A percentile compares a stretch with the other conserved stretches of the same genome.
phyloP scores from a whole-genome alignment of 2,113 vertebrate genomes.

The Irena cyanogastra region DNA sequence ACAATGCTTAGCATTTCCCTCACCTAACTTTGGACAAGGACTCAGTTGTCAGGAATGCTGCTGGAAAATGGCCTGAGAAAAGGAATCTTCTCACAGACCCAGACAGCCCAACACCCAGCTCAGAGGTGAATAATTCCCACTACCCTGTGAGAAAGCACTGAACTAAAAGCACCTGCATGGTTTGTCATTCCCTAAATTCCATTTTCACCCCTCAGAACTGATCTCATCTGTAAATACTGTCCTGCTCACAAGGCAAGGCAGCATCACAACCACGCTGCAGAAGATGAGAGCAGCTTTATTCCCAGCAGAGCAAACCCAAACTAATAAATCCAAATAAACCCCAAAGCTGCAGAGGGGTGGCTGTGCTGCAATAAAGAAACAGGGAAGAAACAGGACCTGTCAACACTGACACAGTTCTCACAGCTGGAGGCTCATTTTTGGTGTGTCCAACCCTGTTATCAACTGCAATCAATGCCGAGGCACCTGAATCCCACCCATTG shows the following conservation, averaged over 20 bases:
- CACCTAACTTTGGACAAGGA: neutral
- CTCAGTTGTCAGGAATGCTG: neutral
- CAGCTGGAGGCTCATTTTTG: neutral
- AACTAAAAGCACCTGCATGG: accelerated
- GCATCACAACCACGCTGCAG: neutral
- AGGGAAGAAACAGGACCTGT: neutral
- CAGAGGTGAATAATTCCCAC: neutral
- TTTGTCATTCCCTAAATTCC: neutral
- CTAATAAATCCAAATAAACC: neutral
- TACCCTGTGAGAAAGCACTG: accelerated
- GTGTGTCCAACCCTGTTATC: neutral
- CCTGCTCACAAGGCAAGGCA: neutral
- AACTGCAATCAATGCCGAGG: neutral
- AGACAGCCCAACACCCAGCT: no score
- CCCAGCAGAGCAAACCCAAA: neutral
- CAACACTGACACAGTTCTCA: neutral
- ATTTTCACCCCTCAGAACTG: neutral
- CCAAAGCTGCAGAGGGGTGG: neutral
- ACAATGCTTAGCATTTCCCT: neutral
- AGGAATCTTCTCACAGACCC: neutral
- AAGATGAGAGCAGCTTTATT: neutral
- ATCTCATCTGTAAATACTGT: neutral
- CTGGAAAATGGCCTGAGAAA: neutral
- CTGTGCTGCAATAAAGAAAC: neutral
- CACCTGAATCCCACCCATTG: neutral